Conservation (phyloP, 2,888 invertebrate species). For the Cheilosia vernalis region DNA sequence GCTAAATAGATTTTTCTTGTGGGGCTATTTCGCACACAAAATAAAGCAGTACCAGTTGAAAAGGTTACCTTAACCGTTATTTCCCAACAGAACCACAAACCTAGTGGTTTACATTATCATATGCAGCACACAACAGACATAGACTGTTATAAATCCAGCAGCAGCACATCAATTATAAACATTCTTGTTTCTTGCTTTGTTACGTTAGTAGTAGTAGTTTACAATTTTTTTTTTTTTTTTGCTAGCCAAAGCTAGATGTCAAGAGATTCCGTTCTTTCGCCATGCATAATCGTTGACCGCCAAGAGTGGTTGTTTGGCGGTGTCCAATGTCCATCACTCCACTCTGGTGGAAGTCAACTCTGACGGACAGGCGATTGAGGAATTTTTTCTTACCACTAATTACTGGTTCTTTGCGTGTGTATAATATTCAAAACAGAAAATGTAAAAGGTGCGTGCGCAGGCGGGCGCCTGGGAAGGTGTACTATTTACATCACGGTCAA, state of each 20-base stretch:
- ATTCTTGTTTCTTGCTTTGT: constrained; percentile 24
- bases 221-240: constrained; percentile 34
- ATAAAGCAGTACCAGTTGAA: background rate
- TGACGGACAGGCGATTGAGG: constrained; percentile 60
- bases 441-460: constrained; percentile 7
- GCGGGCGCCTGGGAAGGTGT: constrained; percentile 3
- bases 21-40: too few relatives aligned
- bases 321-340: constrained; percentile 20
- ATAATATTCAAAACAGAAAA: constrained; percentile 3
- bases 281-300: constrained; percentile 47
- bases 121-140: constrained; percentile 9
- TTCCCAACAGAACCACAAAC: background rate
- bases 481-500: constrained; percentile 51
- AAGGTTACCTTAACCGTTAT: background rate
- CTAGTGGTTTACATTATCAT: background rate
- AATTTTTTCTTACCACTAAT: constrained; percentile 36
- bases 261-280: constrained; percentile 65
- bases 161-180: constrained; percentile 60
- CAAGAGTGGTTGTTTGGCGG: constrained; percentile 6
- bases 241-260: constrained; percentile 57
- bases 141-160: constrained; percentile 58
- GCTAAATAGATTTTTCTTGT: too few relatives aligned
- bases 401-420: constrained; percentile 4
- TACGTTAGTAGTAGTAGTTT: background rate
- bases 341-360: constrained; percentile 6